A percentile compares a stretch with the other conserved stretches of the same genome.
These are phyloP conservation scores for Nasua narica DNA, from an alignment of 2,797 vertebrate genomes.

Conservation along the genomic window DNA sequence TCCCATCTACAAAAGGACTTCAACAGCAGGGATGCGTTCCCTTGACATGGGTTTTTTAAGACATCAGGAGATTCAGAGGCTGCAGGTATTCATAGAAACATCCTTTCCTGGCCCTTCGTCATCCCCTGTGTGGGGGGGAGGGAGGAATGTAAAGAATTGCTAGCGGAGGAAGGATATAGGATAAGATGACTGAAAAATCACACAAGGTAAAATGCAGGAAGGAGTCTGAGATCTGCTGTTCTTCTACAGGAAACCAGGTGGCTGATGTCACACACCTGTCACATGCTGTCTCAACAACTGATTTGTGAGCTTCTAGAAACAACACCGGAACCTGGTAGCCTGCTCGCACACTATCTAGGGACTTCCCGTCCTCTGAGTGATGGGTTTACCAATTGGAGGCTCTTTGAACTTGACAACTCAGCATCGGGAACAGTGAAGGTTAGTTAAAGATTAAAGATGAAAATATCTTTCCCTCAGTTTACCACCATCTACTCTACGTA, in stretches of 20 bases:
- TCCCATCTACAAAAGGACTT: not conserved
- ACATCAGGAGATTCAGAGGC: not conserved
- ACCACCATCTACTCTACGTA: not conserved
- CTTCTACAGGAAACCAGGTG: accelerated
- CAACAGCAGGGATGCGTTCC: not conserved
- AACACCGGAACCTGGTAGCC: not conserved
- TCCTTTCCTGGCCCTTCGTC: not conserved
- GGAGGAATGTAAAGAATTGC: not conserved
- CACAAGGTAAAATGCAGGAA: not conserved
- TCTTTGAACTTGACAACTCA: not conserved
- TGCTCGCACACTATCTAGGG: not conserved
- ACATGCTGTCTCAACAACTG: not conserved
- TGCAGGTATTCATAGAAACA: not conserved
- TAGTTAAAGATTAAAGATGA: not conserved
- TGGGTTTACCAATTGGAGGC: not conserved
- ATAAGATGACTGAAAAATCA: slow-evolving; percentile 5
- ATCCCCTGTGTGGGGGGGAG: accelerated
- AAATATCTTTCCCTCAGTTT: slow-evolving; percentile 7
- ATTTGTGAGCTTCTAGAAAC: not conserved
- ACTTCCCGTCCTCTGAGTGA: not conserved
- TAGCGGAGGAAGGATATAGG: not conserved
- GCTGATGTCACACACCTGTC: not conserved
- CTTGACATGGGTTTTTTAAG: not conserved
- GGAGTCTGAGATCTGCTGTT: not conserved
- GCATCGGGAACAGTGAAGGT: not conserved